Base-by-base conservation (phyloP, 2,797 vertebrate genomes). In the Diceros bicornis region DNA sequence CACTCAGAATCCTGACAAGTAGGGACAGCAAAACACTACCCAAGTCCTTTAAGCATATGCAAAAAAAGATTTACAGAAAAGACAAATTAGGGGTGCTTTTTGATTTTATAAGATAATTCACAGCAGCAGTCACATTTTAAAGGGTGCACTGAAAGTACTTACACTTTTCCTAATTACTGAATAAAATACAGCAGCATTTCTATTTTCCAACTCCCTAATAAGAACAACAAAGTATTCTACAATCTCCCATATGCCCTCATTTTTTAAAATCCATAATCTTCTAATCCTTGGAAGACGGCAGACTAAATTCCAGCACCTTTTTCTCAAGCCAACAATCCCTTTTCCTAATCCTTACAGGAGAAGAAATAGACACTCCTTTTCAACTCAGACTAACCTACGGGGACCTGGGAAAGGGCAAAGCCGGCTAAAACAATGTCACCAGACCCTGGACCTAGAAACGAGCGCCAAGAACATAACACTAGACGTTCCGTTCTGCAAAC, bases 11-110 rank as follows among this genome's bases (percentile, higher is more conserved):
- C 23, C 18, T 59, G 9, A 89, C 37, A 89, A 78, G 8, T 52
- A 89, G 29, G 25, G 12, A n/a, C 29, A 72, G 62, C 32, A 91
- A 93, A 95, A 82, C 25, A 88, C 61, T 47, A 77, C 34, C 14
- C n/a, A 96, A 74, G 14, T 94, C 50, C 68, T 93, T 86, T 72
- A 95, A 83, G 34, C 13, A 89, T 55, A 92, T 64, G 75, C 47
- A 62, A 93, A 97, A 90, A 74, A 71, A 87, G 25, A 91, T 71
- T 18, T 59, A 89, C n/a, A 89, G 82, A 83, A 97, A 94, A 91
- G 23, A 94, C 37, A 91, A 91, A 79, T 61, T 61, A 84, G 18
- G 13, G 14, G 16, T 86, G 25, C 13, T 37, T 82, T 96, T 34
- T 50, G 4, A 87, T 91, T 95, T 94, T 75, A 52, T 59, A 96